Evolutionary conservation across 2,888 invertebrate species (phyloP).

Genomic region (Spisula solida): DNA sequence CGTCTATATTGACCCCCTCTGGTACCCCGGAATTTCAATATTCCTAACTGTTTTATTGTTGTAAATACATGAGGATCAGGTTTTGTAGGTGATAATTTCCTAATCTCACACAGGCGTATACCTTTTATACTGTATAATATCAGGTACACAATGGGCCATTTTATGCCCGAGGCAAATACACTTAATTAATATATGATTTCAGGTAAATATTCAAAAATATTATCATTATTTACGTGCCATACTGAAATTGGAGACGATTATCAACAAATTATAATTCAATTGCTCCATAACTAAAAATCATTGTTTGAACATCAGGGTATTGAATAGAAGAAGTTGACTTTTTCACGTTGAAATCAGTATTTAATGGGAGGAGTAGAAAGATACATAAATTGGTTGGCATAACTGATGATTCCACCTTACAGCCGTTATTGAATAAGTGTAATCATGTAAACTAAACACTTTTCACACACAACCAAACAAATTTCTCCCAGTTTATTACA

Average conservation of each 20-base stretch:
- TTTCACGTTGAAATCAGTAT: not conserved
- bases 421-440: not conserved
- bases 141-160: too few species aligned
- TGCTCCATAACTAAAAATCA: not conserved
- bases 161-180: too few species aligned
- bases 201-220: too few species aligned
- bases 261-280: constrained; percentile 38
- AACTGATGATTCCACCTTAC: constrained; percentile 3
- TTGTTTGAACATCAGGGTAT: not conserved
- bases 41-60: too few species aligned
- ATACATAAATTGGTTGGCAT: not conserved
- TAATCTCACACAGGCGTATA: too few species aligned
- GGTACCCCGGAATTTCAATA: too few species aligned
- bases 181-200: too few species aligned
- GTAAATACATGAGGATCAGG: too few species aligned
- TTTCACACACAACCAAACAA: not conserved
- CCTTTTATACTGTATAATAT: too few species aligned
- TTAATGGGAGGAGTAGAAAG: not conserved
- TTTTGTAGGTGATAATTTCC: too few species aligned
- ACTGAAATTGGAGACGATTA: constrained; percentile 46
- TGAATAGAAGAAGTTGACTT: not conserved
- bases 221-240: constrained; percentile 56
- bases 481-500: constrained; percentile 6
- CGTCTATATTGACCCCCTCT: too few species aligned
- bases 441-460: constrained; percentile 7